Evolutionary conservation across 2,888 invertebrate species (phyloP).

Genomic region (Diploptera punctata): DNA sequence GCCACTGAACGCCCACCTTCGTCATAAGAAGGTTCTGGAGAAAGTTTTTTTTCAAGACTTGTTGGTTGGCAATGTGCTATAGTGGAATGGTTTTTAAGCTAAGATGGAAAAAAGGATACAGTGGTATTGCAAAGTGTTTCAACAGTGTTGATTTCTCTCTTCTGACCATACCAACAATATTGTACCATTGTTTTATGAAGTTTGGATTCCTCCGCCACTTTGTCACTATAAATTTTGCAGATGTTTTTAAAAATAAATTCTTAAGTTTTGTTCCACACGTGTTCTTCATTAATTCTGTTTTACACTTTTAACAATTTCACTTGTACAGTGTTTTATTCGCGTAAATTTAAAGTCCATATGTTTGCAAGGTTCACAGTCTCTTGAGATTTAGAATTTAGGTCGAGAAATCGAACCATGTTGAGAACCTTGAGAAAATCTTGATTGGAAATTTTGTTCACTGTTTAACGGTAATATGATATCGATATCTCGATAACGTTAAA

Average conservation of each 20-base stretch:
- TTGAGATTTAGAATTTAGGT: background rate
- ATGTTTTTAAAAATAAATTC: background rate
- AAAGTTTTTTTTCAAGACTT: no score
- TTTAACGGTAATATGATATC: no score
- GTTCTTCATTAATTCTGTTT: background rate
- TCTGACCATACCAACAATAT: background rate
- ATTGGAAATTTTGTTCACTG: no score
- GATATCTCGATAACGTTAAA: no score
- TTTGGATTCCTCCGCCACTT: background rate
- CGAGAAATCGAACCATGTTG: background rate
- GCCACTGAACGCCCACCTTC: conserved; percentile 6
- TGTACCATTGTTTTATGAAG: conserved; percentile 4
- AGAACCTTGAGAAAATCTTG: background rate
- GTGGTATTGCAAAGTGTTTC: background rate
- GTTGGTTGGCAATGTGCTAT: conserved; percentile 14
- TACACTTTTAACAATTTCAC: background rate
- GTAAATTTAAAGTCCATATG: background rate
- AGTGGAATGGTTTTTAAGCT: background rate
- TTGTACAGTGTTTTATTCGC: background rate
- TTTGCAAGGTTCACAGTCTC: background rate
- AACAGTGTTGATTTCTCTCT: conserved; percentile 21
- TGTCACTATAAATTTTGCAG: background rate
- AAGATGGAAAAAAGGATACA: background rate
- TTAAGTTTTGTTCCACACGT: background rate
- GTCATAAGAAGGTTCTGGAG: background rate